Evolutionary conservation across 1,140 invertebrate species (phyloP).

Genomic region (Triops longicaudatus): DNA sequence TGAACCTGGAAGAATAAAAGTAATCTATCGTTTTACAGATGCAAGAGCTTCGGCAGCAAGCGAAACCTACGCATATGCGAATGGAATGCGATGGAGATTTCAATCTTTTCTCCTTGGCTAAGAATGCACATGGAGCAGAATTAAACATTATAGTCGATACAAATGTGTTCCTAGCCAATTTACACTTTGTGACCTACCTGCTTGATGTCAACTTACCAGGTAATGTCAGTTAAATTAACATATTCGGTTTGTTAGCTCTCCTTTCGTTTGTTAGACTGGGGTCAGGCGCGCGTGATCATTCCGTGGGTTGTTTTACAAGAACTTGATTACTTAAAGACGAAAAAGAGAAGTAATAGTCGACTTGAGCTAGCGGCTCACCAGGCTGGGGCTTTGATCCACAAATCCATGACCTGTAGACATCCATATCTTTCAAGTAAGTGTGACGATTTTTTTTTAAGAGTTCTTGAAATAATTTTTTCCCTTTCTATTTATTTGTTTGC

Average conservation of each 20-base stretch:
- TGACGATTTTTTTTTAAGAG: too few species aligned
- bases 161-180: slow-evolving; percentile 23
- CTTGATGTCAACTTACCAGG: background rate
- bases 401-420: slow-evolving; percentile 8
- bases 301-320: slow-evolving; percentile 27
- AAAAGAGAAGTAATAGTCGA: slow-evolving; percentile 1
- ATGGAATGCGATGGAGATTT: slow-evolving; percentile 6
- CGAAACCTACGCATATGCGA: background rate
- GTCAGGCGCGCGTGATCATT: background rate
- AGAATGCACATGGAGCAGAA: background rate
- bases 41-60: slow-evolving; percentile 18
- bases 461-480: too few species aligned
- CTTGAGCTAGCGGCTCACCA: slow-evolving; percentile 17
- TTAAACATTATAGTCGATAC: slow-evolving; percentile 25
- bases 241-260: background rate
- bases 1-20: background rate
- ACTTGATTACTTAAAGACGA: slow-evolving; percentile 25
- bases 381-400: slow-evolving; percentile 18
- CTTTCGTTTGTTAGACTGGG: background rate
- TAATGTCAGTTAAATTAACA: background rate
- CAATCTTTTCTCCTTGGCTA: background rate
- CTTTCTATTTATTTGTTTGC: too few species aligned
- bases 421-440: background rate
- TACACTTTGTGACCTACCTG: slow-evolving; percentile 5
- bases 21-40: background rate